Conservation (phyloP, 30 jellyfish, hydroid and myxozoan genomes). For the Hydractinia echinata region DNA sequence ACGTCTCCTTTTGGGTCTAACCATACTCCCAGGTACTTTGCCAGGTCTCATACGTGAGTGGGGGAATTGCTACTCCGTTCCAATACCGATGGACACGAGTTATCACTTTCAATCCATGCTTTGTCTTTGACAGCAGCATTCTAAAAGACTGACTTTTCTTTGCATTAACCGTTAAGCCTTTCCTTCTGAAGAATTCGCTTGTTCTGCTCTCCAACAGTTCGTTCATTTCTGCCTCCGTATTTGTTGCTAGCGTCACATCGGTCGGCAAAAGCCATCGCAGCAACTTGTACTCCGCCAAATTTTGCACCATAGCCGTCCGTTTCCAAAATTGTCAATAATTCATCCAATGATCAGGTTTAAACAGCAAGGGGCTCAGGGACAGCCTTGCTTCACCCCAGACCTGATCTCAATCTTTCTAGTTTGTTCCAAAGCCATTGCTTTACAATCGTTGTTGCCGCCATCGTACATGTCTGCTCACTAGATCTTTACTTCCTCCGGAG, state of each 20-base stretch:
- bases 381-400: constrained; percentile 9
- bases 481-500: constrained; percentile 1
- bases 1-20: constrained; percentile 3
- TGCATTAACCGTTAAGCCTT: not conserved
- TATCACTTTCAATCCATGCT: not conserved
- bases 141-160: not conserved
- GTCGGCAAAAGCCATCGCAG: constrained; percentile 13
- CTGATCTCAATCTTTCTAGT: not conserved
- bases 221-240: not conserved
- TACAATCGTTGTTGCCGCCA: not conserved
- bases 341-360: constrained; percentile 5
- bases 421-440: not conserved
- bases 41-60: not conserved
- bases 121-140: not conserved
- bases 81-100: not conserved
- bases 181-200: not conserved
- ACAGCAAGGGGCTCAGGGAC: constrained; percentile 10
- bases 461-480: not conserved
- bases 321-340: not conserved
- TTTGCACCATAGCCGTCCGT: constrained; percentile 8
- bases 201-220: not conserved
- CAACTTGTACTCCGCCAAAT: not conserved
- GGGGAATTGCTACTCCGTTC: not conserved
- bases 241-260: not conserved
- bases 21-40: constrained; percentile 8